These are phyloP conservation scores for Oceanites oceanicus DNA, from an alignment of 2,113 vertebrate species.

Conservation along the genomic window DNA sequence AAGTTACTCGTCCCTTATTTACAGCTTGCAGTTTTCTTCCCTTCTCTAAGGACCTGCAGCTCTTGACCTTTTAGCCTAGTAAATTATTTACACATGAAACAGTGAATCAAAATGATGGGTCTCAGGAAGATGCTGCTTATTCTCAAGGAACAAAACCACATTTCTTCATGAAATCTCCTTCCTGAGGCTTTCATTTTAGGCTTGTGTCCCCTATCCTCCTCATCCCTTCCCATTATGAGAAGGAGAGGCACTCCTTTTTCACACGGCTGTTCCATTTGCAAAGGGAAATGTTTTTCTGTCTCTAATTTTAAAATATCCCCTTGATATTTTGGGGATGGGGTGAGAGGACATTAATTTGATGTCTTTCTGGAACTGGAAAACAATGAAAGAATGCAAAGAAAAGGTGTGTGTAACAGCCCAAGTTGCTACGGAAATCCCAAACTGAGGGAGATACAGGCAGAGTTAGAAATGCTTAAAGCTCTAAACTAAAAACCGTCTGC, in stretches of 20 bases:
- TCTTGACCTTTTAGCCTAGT: conserved; percentile 66
- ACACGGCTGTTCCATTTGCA: not conserved
- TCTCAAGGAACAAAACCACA: not conserved
- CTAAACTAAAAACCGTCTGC: not conserved
- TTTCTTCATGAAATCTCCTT: conserved; percentile 32
- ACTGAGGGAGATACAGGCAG: not conserved
- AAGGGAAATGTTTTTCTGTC: not conserved
- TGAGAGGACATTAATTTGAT: not conserved
- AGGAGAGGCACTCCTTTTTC: not conserved
- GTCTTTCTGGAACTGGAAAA: not conserved
- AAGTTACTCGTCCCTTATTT: conserved; percentile 39
- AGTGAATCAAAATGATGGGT: conserved; percentile 48
- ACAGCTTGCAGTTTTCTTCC: conserved; percentile 48
- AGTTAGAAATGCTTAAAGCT: not conserved
- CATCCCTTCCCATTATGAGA: not conserved
- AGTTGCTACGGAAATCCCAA: not conserved
- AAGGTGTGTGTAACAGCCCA: not conserved
- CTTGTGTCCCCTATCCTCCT: not conserved
- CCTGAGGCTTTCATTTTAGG: not conserved
- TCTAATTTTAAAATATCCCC: conserved; percentile 10
- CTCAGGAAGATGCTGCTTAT: conserved; percentile 55
- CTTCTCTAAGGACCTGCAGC: conserved; percentile 39
- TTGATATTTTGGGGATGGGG: not conserved
- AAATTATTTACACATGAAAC: conserved; percentile 68
- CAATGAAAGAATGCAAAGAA: not conserved